Base-by-base conservation (phyloP, 2,113 vertebrate genomes). In the Andinoacara biseriatus region DNA sequence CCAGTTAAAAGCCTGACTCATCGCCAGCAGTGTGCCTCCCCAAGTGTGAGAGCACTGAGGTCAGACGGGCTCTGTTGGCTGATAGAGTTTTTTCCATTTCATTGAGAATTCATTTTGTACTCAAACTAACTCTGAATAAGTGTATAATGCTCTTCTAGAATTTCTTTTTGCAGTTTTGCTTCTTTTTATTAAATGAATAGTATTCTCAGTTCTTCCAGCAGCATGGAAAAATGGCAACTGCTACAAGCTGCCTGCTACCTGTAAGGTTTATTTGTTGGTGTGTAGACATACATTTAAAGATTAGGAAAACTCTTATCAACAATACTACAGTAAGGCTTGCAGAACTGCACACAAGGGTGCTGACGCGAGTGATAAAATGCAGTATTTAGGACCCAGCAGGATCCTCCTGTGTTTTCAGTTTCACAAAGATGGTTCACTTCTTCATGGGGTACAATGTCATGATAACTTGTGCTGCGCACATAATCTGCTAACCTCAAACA, bases 1-100 rank as follows among this genome's bases (percentile, higher is more conserved):
- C 88, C 49, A 20, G 65, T 89, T 86, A 82, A 91, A 86, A 87
- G 90, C 81, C 92, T 92, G 89, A 92, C 80, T 92, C 91, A 84
- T 35, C 77, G 80, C 78, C 88, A 88, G 76, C 88, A 58, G 59
- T 26, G 59, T 33, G 59, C 69, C 67, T 87, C 85, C 46, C 46
- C 26, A 52, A 75, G 57, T 65, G 67, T 10, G 43, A 80, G 84
- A 74, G 76, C 86, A 60, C 2, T 80, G 79, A 90, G 90, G 86
- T 89, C 84, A 86, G 24, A 69, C 60, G 74, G 18, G 62, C 75
- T 81, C 76, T 80, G 49, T 65, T 80, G 75, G 87, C 83, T 77
- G 85, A 82, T 86, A 72, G 59, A 80, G 74, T 74, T 84, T 81
- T 87, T 86, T 87, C 83, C 81, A 76, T 83, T 91, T 87, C 15